A percentile compares a stretch with the other conserved stretches of the same genome.
Evolutionary conservation across 1,140 invertebrate genomes (phyloP).

Genomic region (Homalodisca vitripennis): DNA sequence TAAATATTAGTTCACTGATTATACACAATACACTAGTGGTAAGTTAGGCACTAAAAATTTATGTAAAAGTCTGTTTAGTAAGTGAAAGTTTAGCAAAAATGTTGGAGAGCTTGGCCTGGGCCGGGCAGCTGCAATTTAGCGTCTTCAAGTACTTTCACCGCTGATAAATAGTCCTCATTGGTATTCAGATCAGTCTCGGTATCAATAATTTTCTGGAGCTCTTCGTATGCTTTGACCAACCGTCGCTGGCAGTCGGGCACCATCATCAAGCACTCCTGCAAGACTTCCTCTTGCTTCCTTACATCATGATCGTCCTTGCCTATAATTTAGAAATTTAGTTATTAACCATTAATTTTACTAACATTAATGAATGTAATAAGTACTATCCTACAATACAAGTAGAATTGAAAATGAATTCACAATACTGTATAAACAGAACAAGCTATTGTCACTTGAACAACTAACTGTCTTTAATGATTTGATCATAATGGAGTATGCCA

Average conservation of each 20-base stretch:
- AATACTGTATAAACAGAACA: no score
- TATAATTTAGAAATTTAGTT: not conserved
- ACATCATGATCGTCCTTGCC: slow-evolving; percentile 24
- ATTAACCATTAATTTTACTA: no score
- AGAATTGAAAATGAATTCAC: no score
- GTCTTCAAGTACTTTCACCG: slow-evolving; percentile 66
- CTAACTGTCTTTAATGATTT: no score
- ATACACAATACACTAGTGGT: slow-evolving; percentile 1
- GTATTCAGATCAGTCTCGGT: slow-evolving; percentile 75
- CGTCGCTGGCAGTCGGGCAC: slow-evolving; percentile 82
- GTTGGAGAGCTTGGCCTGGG: not conserved
- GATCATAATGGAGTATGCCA: no score
- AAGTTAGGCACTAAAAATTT: slow-evolving; percentile 9
- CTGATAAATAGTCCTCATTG: slow-evolving; percentile 66
- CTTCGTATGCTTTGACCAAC: slow-evolving; percentile 69
- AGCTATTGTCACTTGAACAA: no score
- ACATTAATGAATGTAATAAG: no score
- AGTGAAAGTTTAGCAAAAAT: slow-evolving; percentile 13
- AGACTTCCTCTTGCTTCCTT: slow-evolving; percentile 83
- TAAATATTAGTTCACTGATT: not conserved
- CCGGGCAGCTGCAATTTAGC: slow-evolving; percentile 60
- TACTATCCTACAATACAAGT: no score
- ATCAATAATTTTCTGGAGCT: slow-evolving; percentile 71
- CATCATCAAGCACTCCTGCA: slow-evolving; percentile 87
- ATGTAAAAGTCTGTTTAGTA: slow-evolving; percentile 2